phyloP scores from a whole-genome alignment of 2,113 vertebrate species.

The Sylvilagus bachmani region DNA sequence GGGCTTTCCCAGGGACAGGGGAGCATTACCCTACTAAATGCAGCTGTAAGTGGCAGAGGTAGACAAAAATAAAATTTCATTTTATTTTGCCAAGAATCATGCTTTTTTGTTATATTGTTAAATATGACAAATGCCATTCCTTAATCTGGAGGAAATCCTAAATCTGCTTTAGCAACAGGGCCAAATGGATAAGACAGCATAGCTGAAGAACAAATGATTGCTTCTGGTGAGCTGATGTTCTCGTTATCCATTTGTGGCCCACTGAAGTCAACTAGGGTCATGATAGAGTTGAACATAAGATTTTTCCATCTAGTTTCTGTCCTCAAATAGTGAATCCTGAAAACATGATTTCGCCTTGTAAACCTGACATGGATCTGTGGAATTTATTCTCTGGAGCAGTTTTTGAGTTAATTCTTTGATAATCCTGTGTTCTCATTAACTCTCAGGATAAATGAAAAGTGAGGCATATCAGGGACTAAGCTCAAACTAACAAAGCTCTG shows the following conservation, averaged over 20 bases:
- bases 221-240: neutral
- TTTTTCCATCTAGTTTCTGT: neutral
- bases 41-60: neutral
- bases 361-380: neutral
- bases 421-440: neutral
- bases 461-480: neutral
- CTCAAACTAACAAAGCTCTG: neutral
- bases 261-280: neutral
- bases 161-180: neutral
- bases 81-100: slow-evolving; percentile 6
- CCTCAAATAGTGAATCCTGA: neutral
- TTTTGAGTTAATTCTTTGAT: neutral
- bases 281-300: neutral
- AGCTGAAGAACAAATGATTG: neutral
- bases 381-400: neutral
- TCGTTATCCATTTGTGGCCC: neutral
- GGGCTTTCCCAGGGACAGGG: neutral
- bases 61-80: neutral
- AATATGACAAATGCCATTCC: neutral
- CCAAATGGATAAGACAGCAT: neutral
- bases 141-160: neutral
- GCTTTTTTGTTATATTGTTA: neutral
- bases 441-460: neutral
- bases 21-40: neutral
- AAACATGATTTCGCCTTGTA: neutral